Evolutionary conservation across 2,113 vertebrate species (phyloP), one percentile per base, ranked within the genome.

Genomic region (Nesoenas mayeri): DNA sequence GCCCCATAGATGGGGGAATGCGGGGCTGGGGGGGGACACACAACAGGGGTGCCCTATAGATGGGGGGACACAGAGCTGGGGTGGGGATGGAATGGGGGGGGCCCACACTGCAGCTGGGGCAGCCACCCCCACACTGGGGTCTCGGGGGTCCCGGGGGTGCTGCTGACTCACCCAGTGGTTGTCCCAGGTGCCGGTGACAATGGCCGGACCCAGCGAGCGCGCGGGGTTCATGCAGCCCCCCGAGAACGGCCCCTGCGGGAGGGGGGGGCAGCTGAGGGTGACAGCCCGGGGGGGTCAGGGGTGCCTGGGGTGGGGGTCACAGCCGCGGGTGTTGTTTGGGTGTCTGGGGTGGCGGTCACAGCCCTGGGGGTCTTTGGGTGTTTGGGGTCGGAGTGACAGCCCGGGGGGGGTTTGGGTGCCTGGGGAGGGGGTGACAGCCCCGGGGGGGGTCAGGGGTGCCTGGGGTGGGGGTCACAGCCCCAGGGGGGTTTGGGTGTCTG

Each of bases 221-320:
- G 98, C 98, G 1, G 98, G 98, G 75, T 99, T 99, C 98, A 98
- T 98, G 73, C 98, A 98, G 54, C 98, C 98, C 88, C 98, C 98
- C 26, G 98, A 99, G 91, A 99, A 98, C 0, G 96, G 97, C 1
- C 96, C 98, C 98, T 99, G 75, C 1, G 3, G 28, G 19, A 42
- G 44, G 44, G 9, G 5, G 11, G 3, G 40, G 16, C 42, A 44
- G 16, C 42, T 44, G 42, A 16, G 42, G 42, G 42, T 16, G 42
- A 44, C 42, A 44, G 42, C 42, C 42, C 42, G 16, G 42, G 42
- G 40, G 40, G 40, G 40, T 40, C 12, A 12, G 40, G 36, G 40
- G 40, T 40, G 40, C 12, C 40, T 40, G 40, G 40, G 40, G 40
- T 40, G 40, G 40, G 40, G 40, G 40, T 40, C 11, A 40, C 40